phyloP scores from a whole-genome alignment of 2,797 vertebrate genomes.

The Acanthis flammea region DNA sequence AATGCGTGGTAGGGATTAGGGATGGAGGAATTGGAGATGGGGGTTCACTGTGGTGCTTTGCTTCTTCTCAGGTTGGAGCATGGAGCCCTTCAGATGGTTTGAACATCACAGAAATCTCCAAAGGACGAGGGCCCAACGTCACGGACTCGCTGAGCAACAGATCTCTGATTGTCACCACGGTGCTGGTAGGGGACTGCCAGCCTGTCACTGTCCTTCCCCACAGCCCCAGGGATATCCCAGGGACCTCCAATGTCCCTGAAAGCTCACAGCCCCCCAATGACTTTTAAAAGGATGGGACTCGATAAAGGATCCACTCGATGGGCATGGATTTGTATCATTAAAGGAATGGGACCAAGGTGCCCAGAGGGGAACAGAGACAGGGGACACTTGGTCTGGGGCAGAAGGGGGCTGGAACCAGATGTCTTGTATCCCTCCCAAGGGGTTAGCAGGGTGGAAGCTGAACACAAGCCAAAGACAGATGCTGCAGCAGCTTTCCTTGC shows the following conservation, averaged over 20 bases:
- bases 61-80: constrained; percentile 85
- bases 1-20: rapidly evolving
- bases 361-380: not conserved
- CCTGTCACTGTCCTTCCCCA: not conserved
- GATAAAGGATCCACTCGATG: too few relatives aligned
- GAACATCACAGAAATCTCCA: constrained; percentile 93
- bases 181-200: constrained; percentile 84
- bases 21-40: not conserved
- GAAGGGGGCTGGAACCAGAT: not conserved
- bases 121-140: constrained; percentile 93
- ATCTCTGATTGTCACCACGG: constrained; percentile 93
- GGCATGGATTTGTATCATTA: not conserved
- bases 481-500: not conserved
- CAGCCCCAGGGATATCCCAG: rapidly evolving
- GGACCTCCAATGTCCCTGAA: rapidly evolving
- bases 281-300: not conserved
- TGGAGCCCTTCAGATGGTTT: constrained; percentile 92
- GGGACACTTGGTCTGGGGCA: not conserved
- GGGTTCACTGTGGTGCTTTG: rapidly evolving
- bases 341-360: not conserved
- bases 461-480: not conserved
- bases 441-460: not conserved
- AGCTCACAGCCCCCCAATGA: not conserved
- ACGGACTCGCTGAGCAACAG: constrained; percentile 96
- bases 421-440: not conserved